Base-by-base conservation (phyloP, 2,797 vertebrate species). In the Clarias pachynema region DNA sequence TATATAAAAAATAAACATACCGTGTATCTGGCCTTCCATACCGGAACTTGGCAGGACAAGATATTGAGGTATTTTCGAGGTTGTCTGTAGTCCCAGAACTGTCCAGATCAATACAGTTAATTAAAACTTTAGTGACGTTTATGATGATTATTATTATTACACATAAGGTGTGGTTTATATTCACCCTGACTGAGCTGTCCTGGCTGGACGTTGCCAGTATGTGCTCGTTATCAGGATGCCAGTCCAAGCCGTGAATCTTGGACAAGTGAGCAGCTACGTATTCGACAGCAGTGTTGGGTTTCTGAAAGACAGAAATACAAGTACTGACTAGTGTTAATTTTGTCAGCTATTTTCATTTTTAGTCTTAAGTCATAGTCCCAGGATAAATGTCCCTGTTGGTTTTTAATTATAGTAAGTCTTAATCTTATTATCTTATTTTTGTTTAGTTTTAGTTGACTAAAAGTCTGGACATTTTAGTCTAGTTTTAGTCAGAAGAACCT, bases 51-150 rank as follows among this genome's bases (percentile, higher is more conserved):
- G 89, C 98, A 99, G 75, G 98, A 97, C 89, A 99, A 94, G 91
- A 99, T 97, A 92, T 92, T 98, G 91, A 99, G 96, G 93, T 97
- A 98, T 90, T 99, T 99, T 91, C 98, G 96, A 85, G 98, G 98
- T 91, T 99, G 98, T 87, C 98, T 96, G 91, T 96, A 98, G 95
- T 99, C 98, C 98, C 98, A 99, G 88, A 99, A 99, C 98, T 99
- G 85, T 0, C 91, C 74, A 90, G 9, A 18, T 68, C 20, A 73
- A 68, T 34, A 66, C 37, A 26, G 20, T 68, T 63, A 1, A 34
- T 40, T 40, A 40, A 7, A 40, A 40, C 37, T 40, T 40, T 40
- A 40, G 14, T 8, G 34, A 73, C 26, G 9, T 62, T 79, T 44
- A 6, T 26, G 29, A 2, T 16, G 24, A 34, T 40, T 26, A 29